These are phyloP conservation scores for Drosophila saltans DNA, from an alignment of 1,140 invertebrate species.

Conservation along the genomic window DNA sequence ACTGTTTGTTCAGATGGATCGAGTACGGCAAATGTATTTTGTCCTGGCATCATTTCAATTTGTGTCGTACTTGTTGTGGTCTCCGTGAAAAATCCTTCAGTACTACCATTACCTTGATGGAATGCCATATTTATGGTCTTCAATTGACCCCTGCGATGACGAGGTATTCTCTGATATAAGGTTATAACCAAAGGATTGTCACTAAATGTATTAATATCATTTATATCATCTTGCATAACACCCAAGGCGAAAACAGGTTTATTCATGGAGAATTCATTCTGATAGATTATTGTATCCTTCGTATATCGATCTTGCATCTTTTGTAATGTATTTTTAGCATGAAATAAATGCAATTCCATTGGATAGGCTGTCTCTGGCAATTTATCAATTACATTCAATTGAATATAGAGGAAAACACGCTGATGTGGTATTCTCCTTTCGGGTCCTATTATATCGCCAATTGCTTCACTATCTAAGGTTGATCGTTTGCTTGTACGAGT, in stretches of 20 bases:
- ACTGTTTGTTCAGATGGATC: not conserved
- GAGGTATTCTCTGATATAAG: constrained; percentile 59
- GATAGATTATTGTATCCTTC: constrained; percentile 61
- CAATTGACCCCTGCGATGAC: constrained; percentile 29
- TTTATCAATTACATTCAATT: constrained; percentile 53
- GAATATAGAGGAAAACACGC: constrained; percentile 68
- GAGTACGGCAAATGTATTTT: too few relatives aligned
- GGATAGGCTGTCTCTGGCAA: constrained; percentile 45
- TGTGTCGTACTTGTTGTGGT: constrained; percentile 4
- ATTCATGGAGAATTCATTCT: constrained; percentile 47
- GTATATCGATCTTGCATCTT: constrained; percentile 71
- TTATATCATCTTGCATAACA: constrained; percentile 64
- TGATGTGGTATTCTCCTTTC: constrained; percentile 3
- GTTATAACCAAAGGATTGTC: constrained; percentile 68
- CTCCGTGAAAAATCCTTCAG: not conserved
- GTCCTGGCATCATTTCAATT: not conserved
- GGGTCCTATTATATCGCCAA: not conserved
- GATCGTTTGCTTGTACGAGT: not conserved
- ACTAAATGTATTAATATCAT: constrained; percentile 68
- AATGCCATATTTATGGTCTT: constrained; percentile 1
- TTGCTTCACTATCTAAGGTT: not conserved
- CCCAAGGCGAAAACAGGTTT: constrained; percentile 61
- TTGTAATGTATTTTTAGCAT: constrained; percentile 60
- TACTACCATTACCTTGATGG: not conserved
- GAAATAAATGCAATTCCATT: constrained; percentile 65